These are phyloP conservation scores for Nomada hirtipes DNA, from an alignment of 2,888 invertebrate species.

Conservation along the genomic window DNA sequence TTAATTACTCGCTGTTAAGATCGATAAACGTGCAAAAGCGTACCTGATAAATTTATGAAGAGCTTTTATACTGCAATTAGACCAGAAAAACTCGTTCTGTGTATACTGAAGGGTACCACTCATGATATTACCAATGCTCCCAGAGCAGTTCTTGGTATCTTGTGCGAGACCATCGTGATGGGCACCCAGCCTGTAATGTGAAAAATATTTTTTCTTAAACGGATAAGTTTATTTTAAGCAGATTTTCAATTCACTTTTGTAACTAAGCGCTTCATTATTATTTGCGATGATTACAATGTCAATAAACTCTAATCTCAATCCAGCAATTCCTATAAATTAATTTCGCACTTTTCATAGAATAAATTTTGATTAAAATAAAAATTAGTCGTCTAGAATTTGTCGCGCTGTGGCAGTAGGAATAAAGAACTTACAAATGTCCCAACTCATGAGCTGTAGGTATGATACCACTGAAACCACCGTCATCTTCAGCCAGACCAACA, in stretches of 20 bases:
- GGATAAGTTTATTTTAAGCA: background rate
- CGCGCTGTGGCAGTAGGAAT: background rate
- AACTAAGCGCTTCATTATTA: too few relatives aligned
- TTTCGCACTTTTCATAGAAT: too few relatives aligned
- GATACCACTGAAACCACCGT: conserved; percentile 78
- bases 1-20: background rate
- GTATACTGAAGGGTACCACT: conserved; percentile 60
- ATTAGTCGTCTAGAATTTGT: too few relatives aligned
- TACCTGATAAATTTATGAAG: conserved; percentile 75
- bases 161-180: conserved; percentile 73
- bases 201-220: background rate
- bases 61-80: conserved; percentile 67
- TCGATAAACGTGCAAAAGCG: background rate
- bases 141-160: conserved; percentile 52
- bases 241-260: too few relatives aligned
- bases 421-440: conserved; percentile 77
- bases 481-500: conserved; percentile 79
- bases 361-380: too few relatives aligned
- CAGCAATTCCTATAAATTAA: too few relatives aligned
- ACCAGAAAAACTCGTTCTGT: conserved; percentile 76
- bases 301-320: too few relatives aligned
- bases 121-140: conserved; percentile 76
- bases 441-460: conserved; percentile 79
- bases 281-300: too few relatives aligned
- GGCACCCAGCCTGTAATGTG: conserved; percentile 73